A percentile compares a stretch with the other conserved stretches of the same genome.
These are phyloP conservation scores for Eupithecia dodoneata DNA, from an alignment of 2,888 invertebrate species.

Conservation along the genomic window DNA sequence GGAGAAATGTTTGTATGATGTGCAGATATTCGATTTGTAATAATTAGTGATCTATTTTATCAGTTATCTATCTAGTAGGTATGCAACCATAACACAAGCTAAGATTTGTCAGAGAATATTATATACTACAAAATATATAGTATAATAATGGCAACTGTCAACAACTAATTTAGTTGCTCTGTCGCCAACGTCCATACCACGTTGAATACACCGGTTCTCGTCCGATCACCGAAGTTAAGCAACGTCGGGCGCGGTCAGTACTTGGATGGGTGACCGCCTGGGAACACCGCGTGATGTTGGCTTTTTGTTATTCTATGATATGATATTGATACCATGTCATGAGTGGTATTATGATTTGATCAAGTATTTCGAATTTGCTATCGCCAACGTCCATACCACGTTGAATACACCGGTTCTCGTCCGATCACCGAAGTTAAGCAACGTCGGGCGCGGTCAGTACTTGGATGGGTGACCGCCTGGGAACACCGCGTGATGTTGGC, in stretches of 20 bases:
- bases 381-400: constrained; percentile 27
- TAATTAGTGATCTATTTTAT: no score
- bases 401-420: constrained; percentile 34
- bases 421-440: constrained; percentile 52
- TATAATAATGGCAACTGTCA: no score
- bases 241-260: constrained; percentile 80
- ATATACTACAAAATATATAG: no score
- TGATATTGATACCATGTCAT: no score
- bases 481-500: constrained; percentile 64
- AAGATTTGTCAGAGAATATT: no score
- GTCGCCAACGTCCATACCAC: constrained; percentile 70
- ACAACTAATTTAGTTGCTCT: no score
- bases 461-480: constrained; percentile 68
- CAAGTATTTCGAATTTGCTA: neutral
- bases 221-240: constrained; percentile 82
- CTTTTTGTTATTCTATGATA: constrained; percentile 51
- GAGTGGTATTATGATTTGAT: neutral
- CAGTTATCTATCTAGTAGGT: no score
- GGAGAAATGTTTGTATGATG: no score
- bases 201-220: constrained; percentile 80
- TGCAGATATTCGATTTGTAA: no score
- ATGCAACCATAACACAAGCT: no score
- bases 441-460: constrained; percentile 77
- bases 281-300: constrained; percentile 75
- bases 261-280: constrained; percentile 81